Percentiles rank a stretch among this genome's conserved stretches.
These are phyloP conservation scores for Pseudorectes ferrugineus DNA, from an alignment of 2,113 vertebrate species.

Conservation along the genomic window DNA sequence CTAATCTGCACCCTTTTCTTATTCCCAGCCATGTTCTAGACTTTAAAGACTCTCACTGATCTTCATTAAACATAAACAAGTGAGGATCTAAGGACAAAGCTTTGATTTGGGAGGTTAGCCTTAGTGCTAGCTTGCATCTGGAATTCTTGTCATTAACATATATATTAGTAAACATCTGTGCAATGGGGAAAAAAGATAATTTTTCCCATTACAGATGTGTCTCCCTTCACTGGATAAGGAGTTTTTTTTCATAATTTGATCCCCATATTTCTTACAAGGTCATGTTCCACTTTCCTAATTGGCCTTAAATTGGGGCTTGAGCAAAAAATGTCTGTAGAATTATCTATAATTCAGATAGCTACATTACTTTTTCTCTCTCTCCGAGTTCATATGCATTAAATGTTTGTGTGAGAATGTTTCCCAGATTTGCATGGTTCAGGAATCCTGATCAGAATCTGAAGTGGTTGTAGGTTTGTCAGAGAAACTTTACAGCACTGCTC, in stretches of 20 bases:
- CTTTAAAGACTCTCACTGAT: background rate
- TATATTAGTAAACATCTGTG: background rate
- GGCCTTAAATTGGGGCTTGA: constrained; percentile 21
- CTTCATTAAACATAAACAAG: background rate
- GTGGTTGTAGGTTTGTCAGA: constrained; percentile 38
- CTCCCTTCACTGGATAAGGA: background rate
- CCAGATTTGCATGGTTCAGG: background rate
- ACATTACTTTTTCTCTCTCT: background rate
- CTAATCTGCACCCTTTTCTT: background rate
- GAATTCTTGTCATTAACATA: constrained; percentile 1
- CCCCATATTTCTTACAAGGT: background rate
- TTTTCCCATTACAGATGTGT: background rate
- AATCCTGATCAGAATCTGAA: constrained; percentile 25
- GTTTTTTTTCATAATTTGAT: background rate
- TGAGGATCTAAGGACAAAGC: background rate
- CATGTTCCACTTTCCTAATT: constrained; percentile 1
- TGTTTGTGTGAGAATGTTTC: constrained; percentile 37
- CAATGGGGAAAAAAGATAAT: background rate
- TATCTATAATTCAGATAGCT: constrained; percentile 11
- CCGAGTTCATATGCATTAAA: constrained; percentile 27
- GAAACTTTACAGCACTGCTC: constrained; percentile 75
- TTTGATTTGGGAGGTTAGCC: background rate
- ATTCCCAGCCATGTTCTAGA: constrained; percentile 30
- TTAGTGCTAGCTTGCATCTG: background rate
- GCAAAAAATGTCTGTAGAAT: background rate